phyloP scores from a whole-genome alignment of 2,888 invertebrate species.

The Cephus rjabovi region DNA sequence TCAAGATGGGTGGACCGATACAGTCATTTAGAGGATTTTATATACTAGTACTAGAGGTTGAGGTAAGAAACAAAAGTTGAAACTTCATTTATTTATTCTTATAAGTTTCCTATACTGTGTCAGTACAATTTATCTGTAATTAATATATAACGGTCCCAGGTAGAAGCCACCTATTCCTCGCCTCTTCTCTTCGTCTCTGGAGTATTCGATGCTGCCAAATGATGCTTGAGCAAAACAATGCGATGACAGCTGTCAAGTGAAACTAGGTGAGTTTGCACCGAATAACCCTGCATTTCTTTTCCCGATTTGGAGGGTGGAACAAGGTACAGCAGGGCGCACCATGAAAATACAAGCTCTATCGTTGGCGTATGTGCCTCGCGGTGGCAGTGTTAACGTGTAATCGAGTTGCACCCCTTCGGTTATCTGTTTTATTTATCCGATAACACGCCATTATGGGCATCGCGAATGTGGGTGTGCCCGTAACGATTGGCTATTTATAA shows the following conservation, averaged over 20 bases:
- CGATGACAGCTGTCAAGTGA: neutral
- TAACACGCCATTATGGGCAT: conserved; percentile 65
- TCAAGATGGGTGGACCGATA: neutral
- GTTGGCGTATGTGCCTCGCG: neutral
- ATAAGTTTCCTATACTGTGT: neutral
- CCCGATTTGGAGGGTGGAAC: neutral
- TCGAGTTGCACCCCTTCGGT: conserved; percentile 61
- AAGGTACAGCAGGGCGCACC: neutral
- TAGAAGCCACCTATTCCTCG: neutral
- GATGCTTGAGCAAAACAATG: neutral
- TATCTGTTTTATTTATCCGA: conserved; percentile 67
- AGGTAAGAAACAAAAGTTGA: neutral
- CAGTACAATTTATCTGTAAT: neutral
- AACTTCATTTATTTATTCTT: neutral
- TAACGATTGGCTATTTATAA: conserved; percentile 67
- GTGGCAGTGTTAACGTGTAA: conserved; percentile 54
- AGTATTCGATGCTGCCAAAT: neutral
- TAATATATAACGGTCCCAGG: neutral
- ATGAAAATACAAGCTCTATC: neutral
- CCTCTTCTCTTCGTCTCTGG: neutral
- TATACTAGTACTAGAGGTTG: neutral
- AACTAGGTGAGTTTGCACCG: neutral
- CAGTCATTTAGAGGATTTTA: neutral
- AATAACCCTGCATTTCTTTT: neutral
- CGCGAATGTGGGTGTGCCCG: conserved; percentile 58